Evolutionary conservation across 2,797 vertebrate species (phyloP), one percentile per base, ranked within the genome.

Genomic region (Lepus townsendii): DNA sequence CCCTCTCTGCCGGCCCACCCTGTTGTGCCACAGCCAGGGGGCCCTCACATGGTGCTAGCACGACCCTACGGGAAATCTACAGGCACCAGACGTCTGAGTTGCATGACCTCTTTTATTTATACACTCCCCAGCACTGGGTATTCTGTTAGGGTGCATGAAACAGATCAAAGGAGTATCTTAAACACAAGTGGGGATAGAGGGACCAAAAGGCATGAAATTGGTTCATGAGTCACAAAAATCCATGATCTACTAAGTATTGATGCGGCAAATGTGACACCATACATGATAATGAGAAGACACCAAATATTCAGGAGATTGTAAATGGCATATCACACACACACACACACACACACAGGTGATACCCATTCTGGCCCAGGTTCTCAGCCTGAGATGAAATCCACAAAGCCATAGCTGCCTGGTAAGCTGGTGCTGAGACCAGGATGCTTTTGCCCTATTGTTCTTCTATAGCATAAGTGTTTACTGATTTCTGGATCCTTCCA

Each of bases 201-300:
- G 27, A 86, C 1, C 10, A 75, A 77, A 95, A 86, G 32, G 4
- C 27, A 86, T 5, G 2, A 57, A 57, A 57, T 57, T 57, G 54
- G 19, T 57, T 16, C 17, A 19, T 57, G 54, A 57, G 54, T 16
- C 13, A 57, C 62, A 80, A 75, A 93, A 86, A 27, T 66, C 62
- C 3, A 93, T 17, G 5, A 2, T 73, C 35, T 93, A 50, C 50
- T 84, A 94, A 88, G 57, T 78, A 35, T 86, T 79, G 84, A 85
- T 78, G 20, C 93, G 27, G 24, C 12, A 78, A 90, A 60, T 54
- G 30, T 71, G 17, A 83, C 19, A 73, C 0, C 30, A 91, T 92
- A 68, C 63, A 73, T 68, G 84, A 84, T 71, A 78, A 47, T 72
- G 72, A n/a, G 27, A 22, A 83, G 47, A 83, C 65, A 86, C 22